Percentiles rank a stretch among this genome's conserved stretches.
phyloP scores from a whole-genome alignment of 2,797 vertebrate genomes.

The Amblyraja radiata region DNA sequence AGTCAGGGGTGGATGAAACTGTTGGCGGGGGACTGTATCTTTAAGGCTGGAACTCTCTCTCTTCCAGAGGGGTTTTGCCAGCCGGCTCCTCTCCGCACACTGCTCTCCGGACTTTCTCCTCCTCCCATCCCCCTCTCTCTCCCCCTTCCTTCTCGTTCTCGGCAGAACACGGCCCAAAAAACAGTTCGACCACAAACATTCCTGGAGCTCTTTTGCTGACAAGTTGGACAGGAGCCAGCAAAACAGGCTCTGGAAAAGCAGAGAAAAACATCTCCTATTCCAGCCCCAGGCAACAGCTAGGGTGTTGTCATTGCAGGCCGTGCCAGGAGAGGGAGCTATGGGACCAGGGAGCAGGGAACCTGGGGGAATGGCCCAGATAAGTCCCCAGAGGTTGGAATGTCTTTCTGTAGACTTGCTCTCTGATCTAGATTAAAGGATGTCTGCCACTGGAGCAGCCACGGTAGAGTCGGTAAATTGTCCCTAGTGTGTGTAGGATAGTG shows the following conservation, averaged over 20 bases:
- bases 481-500: no score
- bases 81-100: neutral
- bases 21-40: neutral
- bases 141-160: neutral
- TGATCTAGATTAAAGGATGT: no score
- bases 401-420: no score
- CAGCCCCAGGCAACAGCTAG: neutral
- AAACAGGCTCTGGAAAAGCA: neutral
- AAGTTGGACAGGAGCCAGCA: neutral
- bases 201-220: neutral
- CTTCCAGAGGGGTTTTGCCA: neutral
- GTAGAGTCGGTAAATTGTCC: no score
- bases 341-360: no score
- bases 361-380: no score
- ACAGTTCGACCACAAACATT: conserved; percentile 3
- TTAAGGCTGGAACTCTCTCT: neutral
- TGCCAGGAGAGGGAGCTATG: neutral
- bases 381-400: no score
- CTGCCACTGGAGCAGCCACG: no score
- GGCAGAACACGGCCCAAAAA: neutral
- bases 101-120: neutral
- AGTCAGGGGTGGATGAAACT: neutral
- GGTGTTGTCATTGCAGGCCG: neutral
- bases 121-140: no score
- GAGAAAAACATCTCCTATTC: neutral